Evolutionary conservation across 2,888 invertebrate species (phyloP).

Genomic region (Branchellion lobata): DNA sequence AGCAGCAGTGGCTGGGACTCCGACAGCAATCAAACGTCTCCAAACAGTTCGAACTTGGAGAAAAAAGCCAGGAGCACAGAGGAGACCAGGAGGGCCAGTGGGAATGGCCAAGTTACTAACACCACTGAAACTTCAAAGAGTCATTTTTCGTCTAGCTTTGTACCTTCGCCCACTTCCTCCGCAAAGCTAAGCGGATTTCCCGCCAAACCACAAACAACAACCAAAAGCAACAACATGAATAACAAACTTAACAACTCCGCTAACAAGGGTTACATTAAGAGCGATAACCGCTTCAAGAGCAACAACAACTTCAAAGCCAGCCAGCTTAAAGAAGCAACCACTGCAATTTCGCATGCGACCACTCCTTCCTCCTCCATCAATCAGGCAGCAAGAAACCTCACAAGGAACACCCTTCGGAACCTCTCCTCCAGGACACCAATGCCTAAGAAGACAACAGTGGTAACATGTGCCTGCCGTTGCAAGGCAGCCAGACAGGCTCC

Average conservation of each 20-base stretch:
- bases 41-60: not conserved
- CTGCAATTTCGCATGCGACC: too few relatives aligned
- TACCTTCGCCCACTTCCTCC: not conserved
- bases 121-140: too few relatives aligned
- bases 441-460: not conserved
- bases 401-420: not conserved
- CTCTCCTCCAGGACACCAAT: too few relatives aligned
- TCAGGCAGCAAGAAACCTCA: not conserved
- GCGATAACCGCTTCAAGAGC: not conserved
- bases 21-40: not conserved
- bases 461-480: not conserved
- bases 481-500: not conserved
- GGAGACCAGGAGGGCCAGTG: too few relatives aligned
- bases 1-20: slow-evolving; percentile 8
- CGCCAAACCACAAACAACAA: not conserved
- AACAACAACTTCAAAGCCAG: too few relatives aligned
- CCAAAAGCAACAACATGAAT: not conserved
- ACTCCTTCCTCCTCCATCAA: too few relatives aligned
- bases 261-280: too few relatives aligned
- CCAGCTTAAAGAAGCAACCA: too few relatives aligned
- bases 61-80: not conserved
- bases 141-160: too few relatives aligned
- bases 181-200: not conserved
- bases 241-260: not conserved
- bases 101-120: too few relatives aligned